Base-by-base conservation (phyloP, 2,888 invertebrate genomes). In the Drosophila mulleri region DNA sequence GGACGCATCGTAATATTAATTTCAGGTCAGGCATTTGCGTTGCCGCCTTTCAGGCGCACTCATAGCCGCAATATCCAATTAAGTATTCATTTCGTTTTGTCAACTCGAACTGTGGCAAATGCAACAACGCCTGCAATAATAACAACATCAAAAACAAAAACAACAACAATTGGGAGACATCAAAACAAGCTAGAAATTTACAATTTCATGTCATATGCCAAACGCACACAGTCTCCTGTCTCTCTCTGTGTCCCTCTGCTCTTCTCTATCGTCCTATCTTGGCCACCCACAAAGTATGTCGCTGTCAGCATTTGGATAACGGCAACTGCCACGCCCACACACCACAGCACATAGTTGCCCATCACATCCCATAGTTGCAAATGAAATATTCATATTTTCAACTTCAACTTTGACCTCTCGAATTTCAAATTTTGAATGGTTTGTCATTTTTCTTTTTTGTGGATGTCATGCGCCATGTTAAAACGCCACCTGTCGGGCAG, bases 1-100 rank as follows among this genome's bases (percentile, higher is more conserved):
- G 29, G 48, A 32, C 5, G 29, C 54, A 60, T 44, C 48, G 50
- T 45, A 47, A 57, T 42, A 56, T 59, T 56, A 37, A 53, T 59
- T 68, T 45, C 26, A 59, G 45, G 67, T 37, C 66, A 37, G 54
- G 68, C 58, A 44, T 52, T 54, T 47, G 39, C 44, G 42, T 62
- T 69, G 82, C 70, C 80, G 58, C 47, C 80, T 65, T 86, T 83
- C 71, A 58, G 74, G 82, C 72, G 75, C 80, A 83, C 53, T 48
- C 74, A 62, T 72, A 87, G 83, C 84, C 85, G 66, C 85, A 85
- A 83, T 79, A 68, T 83, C 73, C 88, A 85, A 85, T 85, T 85
- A 83, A 75, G 77, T 81, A 85, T 85, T 85, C 88, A 88, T 85
- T 88, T 83, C 70, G 81, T 79, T 85, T 73, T 88, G 88, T 77